Percentiles rank a stretch among this genome's conserved stretches.
Conservation (phyloP, 2,888 invertebrate genomes). For the Melikaiella ostensackeni region DNA sequence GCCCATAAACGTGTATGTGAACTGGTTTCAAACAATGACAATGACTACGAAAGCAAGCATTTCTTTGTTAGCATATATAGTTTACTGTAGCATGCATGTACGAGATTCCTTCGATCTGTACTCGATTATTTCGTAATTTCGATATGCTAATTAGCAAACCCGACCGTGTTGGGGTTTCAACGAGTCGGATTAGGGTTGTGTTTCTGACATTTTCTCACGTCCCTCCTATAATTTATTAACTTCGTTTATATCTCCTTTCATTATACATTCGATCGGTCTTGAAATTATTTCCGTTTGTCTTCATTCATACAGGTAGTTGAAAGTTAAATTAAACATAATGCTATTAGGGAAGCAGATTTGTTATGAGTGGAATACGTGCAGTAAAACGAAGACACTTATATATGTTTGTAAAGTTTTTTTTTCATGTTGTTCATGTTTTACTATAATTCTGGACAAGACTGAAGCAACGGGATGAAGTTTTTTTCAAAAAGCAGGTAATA, state of each 20-base stretch:
- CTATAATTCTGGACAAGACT: too few species aligned
- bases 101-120: conserved; percentile 68
- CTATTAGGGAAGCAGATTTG: rapidly evolving
- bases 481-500: too few species aligned
- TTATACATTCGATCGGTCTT: conserved; percentile 18
- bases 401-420: too few species aligned
- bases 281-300: conserved; percentile 4
- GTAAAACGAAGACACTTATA: too few species aligned
- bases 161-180: conserved; percentile 51
- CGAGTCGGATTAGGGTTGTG: conserved; percentile 59
- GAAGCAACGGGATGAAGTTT: too few species aligned
- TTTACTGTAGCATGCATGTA: conserved; percentile 45
- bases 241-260: conserved; percentile 15
- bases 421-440: too few species aligned
- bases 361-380: too few species aligned
- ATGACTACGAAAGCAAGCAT: conserved; percentile 60
- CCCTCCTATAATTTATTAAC: conserved; percentile 52
- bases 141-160: conserved; percentile 70
- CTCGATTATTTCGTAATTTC: conserved; percentile 76
- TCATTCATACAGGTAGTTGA: neutral
- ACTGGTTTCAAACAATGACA: conserved; percentile 76
- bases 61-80: conserved; percentile 48
- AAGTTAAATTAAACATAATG: neutral
- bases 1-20: conserved; percentile 59
- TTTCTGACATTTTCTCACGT: conserved; percentile 69